These are phyloP conservation scores for Villa cingulata DNA, from an alignment of 2,888 invertebrate genomes.

Conservation along the genomic window DNA sequence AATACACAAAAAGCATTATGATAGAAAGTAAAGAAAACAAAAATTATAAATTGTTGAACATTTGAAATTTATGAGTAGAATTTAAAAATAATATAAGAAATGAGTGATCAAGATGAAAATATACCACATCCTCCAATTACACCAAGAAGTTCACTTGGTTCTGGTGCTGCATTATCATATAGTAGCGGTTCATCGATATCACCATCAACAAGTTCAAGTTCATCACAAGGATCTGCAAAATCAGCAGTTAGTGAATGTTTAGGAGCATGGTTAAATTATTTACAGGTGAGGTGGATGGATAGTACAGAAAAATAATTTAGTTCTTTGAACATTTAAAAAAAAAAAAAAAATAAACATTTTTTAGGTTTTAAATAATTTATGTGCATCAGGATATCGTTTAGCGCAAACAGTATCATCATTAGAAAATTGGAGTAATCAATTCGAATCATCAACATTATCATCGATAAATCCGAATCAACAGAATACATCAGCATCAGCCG, in stretches of 20 bases:
- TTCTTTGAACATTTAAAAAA: too few species aligned
- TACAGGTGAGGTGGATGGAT: constrained; percentile 22
- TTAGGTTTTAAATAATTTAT: constrained; percentile 48
- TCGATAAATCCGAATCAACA: constrained; percentile 8
- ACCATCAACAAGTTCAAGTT: constrained; percentile 23
- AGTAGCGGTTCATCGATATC: constrained; percentile 20
- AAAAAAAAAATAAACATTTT: too few species aligned
- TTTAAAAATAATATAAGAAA: too few species aligned
- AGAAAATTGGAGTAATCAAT: constrained; percentile 35
- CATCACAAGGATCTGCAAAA: constrained; percentile 23
- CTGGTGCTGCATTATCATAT: constrained; percentile 19
- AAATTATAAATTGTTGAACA: too few species aligned
- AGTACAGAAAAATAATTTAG: too few species aligned
- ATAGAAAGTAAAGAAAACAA: too few species aligned
- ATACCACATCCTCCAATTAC: constrained; percentile 17
- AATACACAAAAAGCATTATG: too few species aligned
- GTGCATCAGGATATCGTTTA: constrained; percentile 47
- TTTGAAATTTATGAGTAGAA: too few species aligned
- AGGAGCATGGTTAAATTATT: constrained; percentile 26
- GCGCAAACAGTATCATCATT: constrained; percentile 45
- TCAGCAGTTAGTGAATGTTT: constrained; percentile 25
- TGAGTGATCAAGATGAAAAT: constrained; percentile 21
- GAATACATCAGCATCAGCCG: neutral
- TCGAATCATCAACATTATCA: neutral
- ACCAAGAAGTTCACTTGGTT: constrained; percentile 17